These are phyloP conservation scores for Apistogramma diplotaenia DNA, from an alignment of 2,113 vertebrate species.

Conservation along the genomic window DNA sequence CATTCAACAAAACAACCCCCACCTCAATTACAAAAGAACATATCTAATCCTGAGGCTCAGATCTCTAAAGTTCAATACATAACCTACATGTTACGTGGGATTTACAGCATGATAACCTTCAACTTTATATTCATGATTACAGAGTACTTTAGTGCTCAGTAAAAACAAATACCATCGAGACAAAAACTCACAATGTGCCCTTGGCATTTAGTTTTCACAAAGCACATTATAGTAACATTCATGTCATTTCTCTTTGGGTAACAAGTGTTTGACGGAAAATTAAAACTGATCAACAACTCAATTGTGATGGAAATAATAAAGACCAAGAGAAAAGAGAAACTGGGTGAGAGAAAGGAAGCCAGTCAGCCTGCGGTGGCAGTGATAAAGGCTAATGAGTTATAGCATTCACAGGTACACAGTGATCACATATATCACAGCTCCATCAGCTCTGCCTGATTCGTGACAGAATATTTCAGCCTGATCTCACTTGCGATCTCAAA, in stretches of 20 bases:
- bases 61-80: neutral
- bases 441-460: constrained; percentile 36
- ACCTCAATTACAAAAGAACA: neutral
- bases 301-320: constrained; percentile 8
- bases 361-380: constrained; percentile 44
- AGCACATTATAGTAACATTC: neutral
- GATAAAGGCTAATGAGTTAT: constrained; percentile 64
- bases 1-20: too few species aligned
- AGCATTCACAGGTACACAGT: constrained; percentile 70
- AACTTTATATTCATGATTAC: neutral
- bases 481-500: constrained; percentile 34
- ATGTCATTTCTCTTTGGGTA: neutral
- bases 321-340: neutral
- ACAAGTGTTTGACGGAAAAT: neutral
- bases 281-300: neutral
- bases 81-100: neutral
- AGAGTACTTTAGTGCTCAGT: neutral
- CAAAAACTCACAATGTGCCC: neutral
- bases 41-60: neutral
- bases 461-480: constrained; percentile 39
- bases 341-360: neutral
- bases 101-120: neutral
- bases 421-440: constrained; percentile 62
- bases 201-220: neutral
- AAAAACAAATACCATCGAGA: neutral